These are phyloP conservation scores for Leistus spinibarbis DNA, from an alignment of 2,888 invertebrate species.

Conservation along the genomic window DNA sequence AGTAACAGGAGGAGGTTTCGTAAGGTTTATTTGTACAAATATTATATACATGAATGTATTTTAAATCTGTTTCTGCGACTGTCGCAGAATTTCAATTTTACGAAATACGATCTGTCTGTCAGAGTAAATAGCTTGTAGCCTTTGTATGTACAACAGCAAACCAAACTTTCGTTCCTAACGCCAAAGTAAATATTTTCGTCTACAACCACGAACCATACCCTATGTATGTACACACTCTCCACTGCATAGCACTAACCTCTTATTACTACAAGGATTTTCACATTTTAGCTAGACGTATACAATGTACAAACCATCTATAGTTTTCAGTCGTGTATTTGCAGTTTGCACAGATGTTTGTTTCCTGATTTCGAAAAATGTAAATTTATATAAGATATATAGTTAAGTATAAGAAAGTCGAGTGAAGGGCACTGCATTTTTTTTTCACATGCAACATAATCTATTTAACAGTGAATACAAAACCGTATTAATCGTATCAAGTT, in stretches of 20 bases:
- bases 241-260: too few relatives aligned
- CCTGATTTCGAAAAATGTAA: too few relatives aligned
- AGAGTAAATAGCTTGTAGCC: conserved; percentile 22
- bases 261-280: too few relatives aligned
- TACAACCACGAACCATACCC: not conserved
- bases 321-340: too few relatives aligned
- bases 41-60: conserved; percentile 4
- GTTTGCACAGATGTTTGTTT: too few relatives aligned
- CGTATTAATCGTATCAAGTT: too few relatives aligned
- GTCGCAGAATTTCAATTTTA: conserved; percentile 35
- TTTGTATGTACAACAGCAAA: not conserved
- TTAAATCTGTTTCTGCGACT: conserved; percentile 35
- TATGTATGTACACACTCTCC: not conserved
- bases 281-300: too few relatives aligned
- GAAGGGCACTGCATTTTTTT: too few relatives aligned
- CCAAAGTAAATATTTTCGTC: conserved; percentile 3
- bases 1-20: not conserved
- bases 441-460: too few relatives aligned
- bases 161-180: not conserved
- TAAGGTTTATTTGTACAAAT: not conserved
- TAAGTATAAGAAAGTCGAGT: too few relatives aligned
- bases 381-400: too few relatives aligned
- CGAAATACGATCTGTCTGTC: conserved; percentile 31
- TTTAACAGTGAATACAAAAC: too few relatives aligned
- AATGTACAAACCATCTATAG: not conserved